Evolutionary conservation across 37 sponge, comb jelly and placozoan species (phyloP), one percentile per base, ranked within the genome.

Genomic region (Sycon ciliatum): DNA sequence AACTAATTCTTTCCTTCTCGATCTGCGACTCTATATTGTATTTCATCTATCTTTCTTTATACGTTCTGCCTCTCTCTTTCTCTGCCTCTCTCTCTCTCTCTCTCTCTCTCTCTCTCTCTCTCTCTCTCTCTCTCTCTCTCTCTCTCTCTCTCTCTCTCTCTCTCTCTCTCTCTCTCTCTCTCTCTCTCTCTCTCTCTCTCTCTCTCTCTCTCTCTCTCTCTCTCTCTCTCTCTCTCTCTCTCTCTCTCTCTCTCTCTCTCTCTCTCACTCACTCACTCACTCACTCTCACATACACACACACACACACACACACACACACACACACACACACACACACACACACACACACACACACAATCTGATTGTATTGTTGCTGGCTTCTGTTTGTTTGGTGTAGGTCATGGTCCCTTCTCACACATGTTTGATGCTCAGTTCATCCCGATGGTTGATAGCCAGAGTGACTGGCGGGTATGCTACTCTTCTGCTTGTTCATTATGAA

Each of bases 381-480:
- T n/a, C n/a, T n/a, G n/a, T n/a, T 23, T 61, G 64, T 61, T 57
- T 28, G 62, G 39, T 28, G 16, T 60, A 79, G 94, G 95, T 39
- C 96, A 95, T 71, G 96, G 96, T 42, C 91, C 91, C 6, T 90
- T 95, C 70, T 90, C 91, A 6, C 96, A 95, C 46, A 13, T 90
- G 69, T 95, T 95, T 80, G 89, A 90, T 73, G 24, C 32, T n/a
- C 23, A 20, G 23, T 95, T 95, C 63, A 90, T 95, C 28, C 85
- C 81, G 0, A 39, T 36, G 26, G 74, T 71, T 4, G 69, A 36
- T 5, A 74, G 85, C 1, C 82, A 39, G 1, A 31, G 52, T n/a
- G 33, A 55, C 1, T 81, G 79, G 76, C 72, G 38, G 77, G 72
- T 75, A n/a, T n/a, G n/a, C n/a, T n/a, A n/a, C n/a, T n/a, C n/a